Base-by-base conservation (phyloP, 2,797 vertebrate genomes). In the Pelodytes ibericus region DNA sequence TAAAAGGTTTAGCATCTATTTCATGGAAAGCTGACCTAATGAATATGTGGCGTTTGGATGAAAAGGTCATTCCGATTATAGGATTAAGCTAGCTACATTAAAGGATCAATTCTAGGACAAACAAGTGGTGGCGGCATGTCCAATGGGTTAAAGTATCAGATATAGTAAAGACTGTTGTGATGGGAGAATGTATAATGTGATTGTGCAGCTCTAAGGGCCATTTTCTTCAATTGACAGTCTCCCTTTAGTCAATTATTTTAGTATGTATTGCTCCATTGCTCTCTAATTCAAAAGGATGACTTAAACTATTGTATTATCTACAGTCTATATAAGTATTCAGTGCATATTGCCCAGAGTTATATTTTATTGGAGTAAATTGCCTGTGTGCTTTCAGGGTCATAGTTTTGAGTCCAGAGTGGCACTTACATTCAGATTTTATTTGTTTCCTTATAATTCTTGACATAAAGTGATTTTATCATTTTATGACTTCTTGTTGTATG, bases 321-420 rank as follows among this genome's bases (percentile, higher is more conserved):
- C 11, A n/a, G n/a, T n/a, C n/a, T n/a, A 53, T 11, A 24, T 20
- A 53, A 20, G n/a, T 6, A 53, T 53, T 3, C 22, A 53, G 7
- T 20, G n/a, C 8, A 53, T 53, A 24, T 53, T 20, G 49, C 22
- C 6, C n/a, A 22, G 22, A 22, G n/a, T 24, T 20, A 20, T 53
- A 53, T 53, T 44, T 44, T 44, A 53, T 53, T 53, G 20, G 7
- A 53, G 49, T 20, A 53, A 24, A 53, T 53, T 53, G 22, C 49
- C 22, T 53, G 6, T 24, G 20, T 44, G 13, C 41, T 16, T 16
- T 16, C 41, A 44, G 41, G 41, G 41, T 44, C 41, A 44, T 16
- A 44, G 41, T 44, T 44, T 13, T 44, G 41, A 44, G 41, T 10
- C 41, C 41, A 16, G 18, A 44, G 2, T 44, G 7, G 13, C 8